Evolutionary conservation across 2,797 vertebrate species (phyloP).

Genomic region (Chloroceryle amazona): DNA sequence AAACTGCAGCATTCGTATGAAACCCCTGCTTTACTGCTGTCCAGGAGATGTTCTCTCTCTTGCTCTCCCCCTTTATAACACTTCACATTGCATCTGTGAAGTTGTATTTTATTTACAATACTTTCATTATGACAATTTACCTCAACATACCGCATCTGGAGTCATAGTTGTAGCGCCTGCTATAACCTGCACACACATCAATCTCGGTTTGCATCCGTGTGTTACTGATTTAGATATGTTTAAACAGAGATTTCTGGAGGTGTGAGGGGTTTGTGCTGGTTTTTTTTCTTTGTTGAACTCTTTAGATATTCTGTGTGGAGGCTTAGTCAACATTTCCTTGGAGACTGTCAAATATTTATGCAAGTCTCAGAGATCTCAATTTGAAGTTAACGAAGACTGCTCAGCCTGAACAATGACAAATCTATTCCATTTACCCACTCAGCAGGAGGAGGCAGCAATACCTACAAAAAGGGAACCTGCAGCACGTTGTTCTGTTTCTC

Average conservation of each 20-base stretch:
- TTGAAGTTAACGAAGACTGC: slow-evolving; percentile 74
- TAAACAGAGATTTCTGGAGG: slow-evolving; percentile 38
- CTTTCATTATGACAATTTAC: not conserved
- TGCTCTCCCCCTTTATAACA: not conserved
- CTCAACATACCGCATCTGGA: not conserved
- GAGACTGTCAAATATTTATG: slow-evolving; percentile 74
- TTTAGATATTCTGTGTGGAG: slow-evolving; percentile 37
- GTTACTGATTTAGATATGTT: not conserved
- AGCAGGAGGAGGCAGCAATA: slow-evolving; percentile 44
- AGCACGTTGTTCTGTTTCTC: not conserved
- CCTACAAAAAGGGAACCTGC: not conserved
- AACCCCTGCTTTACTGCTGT: not conserved
- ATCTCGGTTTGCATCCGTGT: not conserved
- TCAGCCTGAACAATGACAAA: slow-evolving; percentile 75
- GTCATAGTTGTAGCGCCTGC: not conserved
- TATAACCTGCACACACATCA: not conserved
- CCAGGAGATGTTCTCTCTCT: not conserved
- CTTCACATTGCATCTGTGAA: not conserved
- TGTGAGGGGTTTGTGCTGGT: not conserved
- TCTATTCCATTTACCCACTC: slow-evolving; percentile 65
- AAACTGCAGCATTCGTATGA: not conserved
- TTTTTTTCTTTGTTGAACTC: slow-evolving; percentile 3
- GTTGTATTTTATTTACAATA: not conserved
- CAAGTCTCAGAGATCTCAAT: slow-evolving; percentile 72
- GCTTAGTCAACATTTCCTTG: slow-evolving; percentile 72